A percentile compares a stretch with the other conserved stretches of the same genome.
Conservation (phyloP, 2,797 vertebrate species). For the Clarias pachynema region DNA sequence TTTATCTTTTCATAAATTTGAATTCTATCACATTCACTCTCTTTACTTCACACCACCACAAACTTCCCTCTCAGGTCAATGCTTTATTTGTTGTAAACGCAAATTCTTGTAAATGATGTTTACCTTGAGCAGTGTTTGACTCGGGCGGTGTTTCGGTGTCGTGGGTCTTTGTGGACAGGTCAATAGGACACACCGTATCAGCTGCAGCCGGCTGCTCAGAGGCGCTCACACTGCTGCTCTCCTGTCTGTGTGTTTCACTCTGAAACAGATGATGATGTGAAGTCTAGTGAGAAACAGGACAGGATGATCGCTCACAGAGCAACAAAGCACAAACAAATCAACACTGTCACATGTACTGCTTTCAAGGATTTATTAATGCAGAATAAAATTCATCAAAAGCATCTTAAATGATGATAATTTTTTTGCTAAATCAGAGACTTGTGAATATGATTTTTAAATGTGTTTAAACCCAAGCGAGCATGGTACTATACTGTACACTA, state of each 20-base stretch:
- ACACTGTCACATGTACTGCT: neutral
- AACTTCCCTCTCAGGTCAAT: neutral
- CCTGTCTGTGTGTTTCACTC: constrained; percentile 55
- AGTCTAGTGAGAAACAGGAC: too few relatives aligned
- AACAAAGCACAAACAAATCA: neutral
- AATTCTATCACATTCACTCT: neutral
- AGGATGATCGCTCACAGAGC: neutral
- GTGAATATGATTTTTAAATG: neutral
- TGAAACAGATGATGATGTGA: neutral
- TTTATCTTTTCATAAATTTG: too few relatives aligned
- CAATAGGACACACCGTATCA: constrained; percentile 77
- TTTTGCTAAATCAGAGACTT: neutral
- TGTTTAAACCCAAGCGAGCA: neutral
- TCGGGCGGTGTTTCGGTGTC: constrained; percentile 2
- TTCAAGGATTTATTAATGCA: neutral
- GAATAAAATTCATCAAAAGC: neutral
- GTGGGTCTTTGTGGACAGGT: constrained; percentile 83
- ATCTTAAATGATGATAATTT: neutral
- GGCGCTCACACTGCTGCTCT: constrained; percentile 1
- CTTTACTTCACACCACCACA: neutral
- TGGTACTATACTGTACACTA: neutral
- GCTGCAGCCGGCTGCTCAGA: neutral
- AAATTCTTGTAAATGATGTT: neutral
- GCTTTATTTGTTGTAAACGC: too few relatives aligned
- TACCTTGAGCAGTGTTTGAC: constrained; percentile 18